Evolutionary conservation across 2,888 invertebrate genomes (phyloP).

Genomic region (Torymus tubicola): DNA sequence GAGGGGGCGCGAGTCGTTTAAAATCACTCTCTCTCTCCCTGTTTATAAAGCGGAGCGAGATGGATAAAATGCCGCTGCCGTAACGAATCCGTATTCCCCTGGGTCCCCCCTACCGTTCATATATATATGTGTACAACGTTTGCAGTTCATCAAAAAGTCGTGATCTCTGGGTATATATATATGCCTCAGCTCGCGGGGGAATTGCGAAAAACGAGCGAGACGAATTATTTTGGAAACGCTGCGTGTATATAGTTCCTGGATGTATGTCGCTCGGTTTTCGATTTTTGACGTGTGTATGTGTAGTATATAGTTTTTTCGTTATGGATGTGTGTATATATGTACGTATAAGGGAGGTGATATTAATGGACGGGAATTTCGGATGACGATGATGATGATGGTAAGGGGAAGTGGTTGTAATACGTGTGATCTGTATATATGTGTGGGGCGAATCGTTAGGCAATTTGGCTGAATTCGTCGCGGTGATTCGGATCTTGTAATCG

Average conservation of each 20-base stretch:
- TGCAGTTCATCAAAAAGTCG: constrained; percentile 46
- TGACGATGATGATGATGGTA: not conserved
- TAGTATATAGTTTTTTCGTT: too few relatives aligned
- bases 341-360: constrained; percentile 12
- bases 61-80: not conserved
- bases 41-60: constrained; percentile 36
- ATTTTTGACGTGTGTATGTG: constrained; percentile 11
- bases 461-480: constrained; percentile 34
- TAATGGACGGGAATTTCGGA: constrained; percentile 28
- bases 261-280: not conserved
- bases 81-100: constrained; percentile 36
- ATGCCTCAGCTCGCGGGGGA: not conserved
- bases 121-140: not conserved
- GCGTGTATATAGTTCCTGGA: constrained; percentile 3
- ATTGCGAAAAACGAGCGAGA: constrained; percentile 50
- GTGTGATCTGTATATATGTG: not conserved
- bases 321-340: too few relatives aligned
- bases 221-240: constrained; percentile 12
- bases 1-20: not conserved
- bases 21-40: not conserved
- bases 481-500: constrained; percentile 51
- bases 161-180: not conserved
- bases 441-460: constrained; percentile 5
- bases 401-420: not conserved
- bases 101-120: not conserved